Evolutionary conservation across 53 echinoderm and acorn worm genomes (phyloP), one percentile per base, ranked within the genome.

Genomic region (Holothuria leucospilota): DNA sequence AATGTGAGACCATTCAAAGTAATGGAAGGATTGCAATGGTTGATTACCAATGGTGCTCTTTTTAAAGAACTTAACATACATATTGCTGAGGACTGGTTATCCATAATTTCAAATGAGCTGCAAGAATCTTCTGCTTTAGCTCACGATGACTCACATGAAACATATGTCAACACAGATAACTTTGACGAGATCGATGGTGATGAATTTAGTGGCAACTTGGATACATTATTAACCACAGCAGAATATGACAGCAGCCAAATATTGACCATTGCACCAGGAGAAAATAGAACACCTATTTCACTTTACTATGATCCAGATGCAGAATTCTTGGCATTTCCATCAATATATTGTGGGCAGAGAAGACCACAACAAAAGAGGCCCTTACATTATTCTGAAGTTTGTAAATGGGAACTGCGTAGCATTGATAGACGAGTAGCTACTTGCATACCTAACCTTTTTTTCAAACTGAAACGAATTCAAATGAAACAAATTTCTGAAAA

Each of bases 271-370:
- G 88, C 88, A 11, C 88, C 88, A 59, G 70, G 88, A 13, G 88
- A 88, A 71, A 62, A 71, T 29, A 25, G 51, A 18, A 40, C 30
- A 59, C 83, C 88, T 71, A 53, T 71, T n/a, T 28, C 40, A 7
- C 40, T 40, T 40, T n/a, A 20, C 77, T 49, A 86, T 46, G 87
- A 86, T 27, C 0, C 21, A 77, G 62, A 77, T 86, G 78, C 87
- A 38, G 87, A 87, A 63, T 77, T 63, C 62, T 34, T 87, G 7
- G 78, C 87, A 78, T 87, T 87, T 87, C 87, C 87, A n/a, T 39
- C 87, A 79, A 87, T 87, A 34, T 87, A 40, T 79, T 77, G 78
- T 64, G 87, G 87, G 4, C 64, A 87, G 39, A 63, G 49, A 71
- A 71, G 87, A 79, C 26, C 26, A 63, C 46, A 87, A 12, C 6